Conservation (phyloP, 2,888 invertebrate genomes). For the Ichneumon xanthorius region DNA sequence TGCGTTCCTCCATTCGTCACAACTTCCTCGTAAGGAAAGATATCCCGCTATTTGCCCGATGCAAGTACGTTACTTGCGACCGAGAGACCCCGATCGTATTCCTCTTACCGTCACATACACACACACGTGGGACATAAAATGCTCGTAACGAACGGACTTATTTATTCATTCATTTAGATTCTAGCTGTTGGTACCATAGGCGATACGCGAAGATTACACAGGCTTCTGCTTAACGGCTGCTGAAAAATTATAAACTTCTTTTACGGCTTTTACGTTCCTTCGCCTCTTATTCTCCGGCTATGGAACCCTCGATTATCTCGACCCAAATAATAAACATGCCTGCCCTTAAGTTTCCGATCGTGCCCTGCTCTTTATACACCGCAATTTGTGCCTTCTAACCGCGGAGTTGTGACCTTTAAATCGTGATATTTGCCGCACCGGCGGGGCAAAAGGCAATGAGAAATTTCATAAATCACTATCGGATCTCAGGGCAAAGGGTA, state of each 20-base stretch:
- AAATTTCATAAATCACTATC: slow-evolving; percentile 22
- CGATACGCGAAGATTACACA: background rate
- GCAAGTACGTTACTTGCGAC: slow-evolving; percentile 35
- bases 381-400: slow-evolving; percentile 35
- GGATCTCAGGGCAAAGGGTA: background rate
- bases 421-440: slow-evolving; percentile 3
- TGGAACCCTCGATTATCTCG: slow-evolving; percentile 12
- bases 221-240: background rate
- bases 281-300: background rate
- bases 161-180: slow-evolving; percentile 8
- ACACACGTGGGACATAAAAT: background rate
- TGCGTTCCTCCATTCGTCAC: slow-evolving; percentile 44
- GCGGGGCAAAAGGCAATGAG: slow-evolving; percentile 27
- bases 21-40: slow-evolving; percentile 44
- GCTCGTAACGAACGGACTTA: slow-evolving; percentile 1
- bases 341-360: slow-evolving; percentile 30
- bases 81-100: slow-evolving; percentile 7
- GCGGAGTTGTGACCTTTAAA: slow-evolving; percentile 33
- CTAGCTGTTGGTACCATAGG: background rate
- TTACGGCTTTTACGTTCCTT: slow-evolving; percentile 11
- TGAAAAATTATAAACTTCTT: slow-evolving; percentile 23
- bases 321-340: slow-evolving; percentile 23
- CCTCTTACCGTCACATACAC: background rate
- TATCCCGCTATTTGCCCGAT: slow-evolving; percentile 41
- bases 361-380: slow-evolving; percentile 14